A percentile compares a stretch with the other conserved stretches of the same genome.
These are phyloP conservation scores for Cantharis flavilabris DNA, from an alignment of 2,888 invertebrate species.

Conservation along the genomic window DNA sequence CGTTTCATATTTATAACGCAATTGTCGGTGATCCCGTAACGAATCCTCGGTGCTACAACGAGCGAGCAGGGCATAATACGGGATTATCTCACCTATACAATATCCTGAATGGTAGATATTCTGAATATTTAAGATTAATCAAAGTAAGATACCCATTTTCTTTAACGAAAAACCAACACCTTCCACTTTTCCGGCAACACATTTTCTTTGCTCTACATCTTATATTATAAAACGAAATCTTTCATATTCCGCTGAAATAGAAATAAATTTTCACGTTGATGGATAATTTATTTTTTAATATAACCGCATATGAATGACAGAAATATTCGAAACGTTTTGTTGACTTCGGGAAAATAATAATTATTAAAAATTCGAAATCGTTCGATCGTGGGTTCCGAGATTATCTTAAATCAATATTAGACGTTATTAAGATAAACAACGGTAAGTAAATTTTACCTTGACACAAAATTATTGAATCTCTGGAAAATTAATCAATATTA, in stretches of 20 bases:
- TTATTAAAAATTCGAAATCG: too few relatives aligned
- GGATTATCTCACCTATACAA: slow-evolving; percentile 22
- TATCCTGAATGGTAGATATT: slow-evolving; percentile 14
- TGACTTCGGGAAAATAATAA: too few relatives aligned
- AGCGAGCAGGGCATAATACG: slow-evolving; percentile 13
- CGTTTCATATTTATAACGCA: slow-evolving; percentile 12
- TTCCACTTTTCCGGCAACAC: neutral
- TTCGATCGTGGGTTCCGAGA: neutral
- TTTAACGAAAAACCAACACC: neutral
- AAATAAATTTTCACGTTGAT: neutral
- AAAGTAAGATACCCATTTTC: slow-evolving; percentile 9
- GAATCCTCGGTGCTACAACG: slow-evolving; percentile 3
- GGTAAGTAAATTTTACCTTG: neutral
- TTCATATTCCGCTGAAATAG: neutral
- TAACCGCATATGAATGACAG: neutral
- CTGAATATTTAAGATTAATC: slow-evolving; percentile 31
- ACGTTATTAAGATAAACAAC: neutral
- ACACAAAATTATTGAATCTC: neutral
- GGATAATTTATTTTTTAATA: neutral
- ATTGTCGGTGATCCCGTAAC: slow-evolving; percentile 12
- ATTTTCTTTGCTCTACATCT: neutral
- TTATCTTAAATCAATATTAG: neutral
- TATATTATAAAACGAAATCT: neutral
- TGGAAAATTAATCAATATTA: neutral
- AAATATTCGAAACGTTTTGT: neutral